Base-by-base conservation (phyloP, 2,888 invertebrate species). In the Morpho helenor region DNA sequence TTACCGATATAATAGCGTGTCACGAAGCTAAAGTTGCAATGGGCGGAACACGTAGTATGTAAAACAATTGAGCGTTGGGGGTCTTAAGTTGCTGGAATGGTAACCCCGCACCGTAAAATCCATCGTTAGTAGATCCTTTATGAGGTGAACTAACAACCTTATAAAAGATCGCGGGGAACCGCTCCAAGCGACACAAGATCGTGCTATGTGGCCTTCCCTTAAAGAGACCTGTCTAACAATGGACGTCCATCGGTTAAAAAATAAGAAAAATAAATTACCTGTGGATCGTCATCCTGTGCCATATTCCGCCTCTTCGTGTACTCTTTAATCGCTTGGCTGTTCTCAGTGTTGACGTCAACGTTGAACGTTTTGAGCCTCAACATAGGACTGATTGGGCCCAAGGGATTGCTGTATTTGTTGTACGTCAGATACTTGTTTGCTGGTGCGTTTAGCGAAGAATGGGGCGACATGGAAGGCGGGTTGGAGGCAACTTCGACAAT, bases 301-400 rank as follows among this genome's bases (percentile, higher is more conserved):
- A 85, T 65, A 66, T 87, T 87, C 62, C 77, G 71, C 59, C 90
- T 78, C 65, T 87, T 89, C 77, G 88, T 82, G 61, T 77, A 89
- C 45, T 89, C 87, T 58, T 84, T 89, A 9, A 84, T 67, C 2
- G 60, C 72, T 45, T 60, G 67, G 65, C 87, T 86, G 63, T 87
- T 89, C 2, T 87, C 88, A 0, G 85, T 75, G 64, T 86, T 86
- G 0, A 77, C 71, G 56, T 90, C 89, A 16, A 90, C 85, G 61
- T 87, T 90, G 65, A 90, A 90, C 0, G 90, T 89, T 67, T 88
- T 90, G 65, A 90, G 67, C 50, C 90, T 73, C 59, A 88, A 57
- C 78, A 90, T 85, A 0, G 88, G 87, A 62, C 80, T 82, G 43
- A 87, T 74, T 0, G 79, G 73, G 3, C 87, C 84, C 56, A 87